A percentile compares a stretch with the other conserved stretches of the same genome.
These are phyloP conservation scores for Drosophila kohkoa DNA, from an alignment of 1,140 invertebrate genomes.

Conservation along the genomic window DNA sequence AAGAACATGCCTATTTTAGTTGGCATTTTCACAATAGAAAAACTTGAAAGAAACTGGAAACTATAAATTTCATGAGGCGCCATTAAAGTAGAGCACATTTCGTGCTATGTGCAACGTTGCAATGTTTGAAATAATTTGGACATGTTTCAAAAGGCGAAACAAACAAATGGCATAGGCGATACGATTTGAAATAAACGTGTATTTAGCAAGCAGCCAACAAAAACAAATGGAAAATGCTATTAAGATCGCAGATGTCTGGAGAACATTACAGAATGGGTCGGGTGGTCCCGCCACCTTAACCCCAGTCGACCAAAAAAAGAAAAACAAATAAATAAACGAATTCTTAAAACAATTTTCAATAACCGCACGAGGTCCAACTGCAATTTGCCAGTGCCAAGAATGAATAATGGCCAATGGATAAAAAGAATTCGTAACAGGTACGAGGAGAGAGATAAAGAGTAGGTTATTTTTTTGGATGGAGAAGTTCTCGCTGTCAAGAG, in stretches of 20 bases:
- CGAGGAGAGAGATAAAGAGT: conserved; percentile 9
- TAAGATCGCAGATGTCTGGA: conserved; percentile 38
- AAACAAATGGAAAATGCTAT: conserved; percentile 37
- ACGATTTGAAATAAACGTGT: conserved; percentile 14
- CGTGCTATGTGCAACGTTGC: conserved; percentile 25
- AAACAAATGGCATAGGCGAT: conserved; percentile 34
- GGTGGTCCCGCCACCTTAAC: background rate
- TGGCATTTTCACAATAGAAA: background rate
- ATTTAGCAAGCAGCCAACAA: conserved; percentile 28
- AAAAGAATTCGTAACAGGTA: conserved; percentile 25
- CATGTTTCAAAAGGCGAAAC: conserved; percentile 37
- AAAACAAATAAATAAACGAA: conserved; percentile 28
- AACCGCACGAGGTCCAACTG: conserved; percentile 11
- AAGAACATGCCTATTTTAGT: no score
- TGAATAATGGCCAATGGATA: conserved; percentile 28
- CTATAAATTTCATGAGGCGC: background rate
- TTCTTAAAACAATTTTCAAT: conserved; percentile 40
- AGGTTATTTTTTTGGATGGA: conserved; percentile 7
- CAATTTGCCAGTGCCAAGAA: conserved; percentile 39
- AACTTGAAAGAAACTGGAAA: background rate
- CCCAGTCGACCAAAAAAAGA: background rate
- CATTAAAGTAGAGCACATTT: conserved; percentile 3
- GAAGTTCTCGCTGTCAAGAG: conserved; percentile 23
- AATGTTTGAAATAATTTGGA: conserved; percentile 36
- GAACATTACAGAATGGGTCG: background rate